These are phyloP conservation scores for Microctonus hyperodae DNA, from an alignment of 2,888 invertebrate genomes.

Conservation along the genomic window DNA sequence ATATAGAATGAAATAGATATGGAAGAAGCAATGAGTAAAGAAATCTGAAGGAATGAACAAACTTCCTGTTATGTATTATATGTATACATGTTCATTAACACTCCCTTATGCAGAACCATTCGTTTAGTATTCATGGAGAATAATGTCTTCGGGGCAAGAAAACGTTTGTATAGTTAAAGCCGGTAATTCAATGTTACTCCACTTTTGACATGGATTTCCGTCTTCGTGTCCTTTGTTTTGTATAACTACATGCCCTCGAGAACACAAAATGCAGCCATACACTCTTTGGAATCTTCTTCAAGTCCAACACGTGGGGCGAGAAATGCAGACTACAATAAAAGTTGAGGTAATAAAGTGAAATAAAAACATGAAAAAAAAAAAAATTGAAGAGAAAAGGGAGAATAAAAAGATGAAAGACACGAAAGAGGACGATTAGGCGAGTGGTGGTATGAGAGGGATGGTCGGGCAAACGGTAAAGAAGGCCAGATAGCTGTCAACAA, in stretches of 20 bases:
- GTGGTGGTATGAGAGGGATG: slow-evolving; percentile 31
- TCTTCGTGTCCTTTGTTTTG: slow-evolving; percentile 2
- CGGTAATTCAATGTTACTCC: slow-evolving; percentile 9
- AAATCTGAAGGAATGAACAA: neutral
- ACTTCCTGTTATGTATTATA: neutral
- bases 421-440: slow-evolving; percentile 28
- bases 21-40: neutral
- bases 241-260: slow-evolving; percentile 1
- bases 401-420: slow-evolving; percentile 22
- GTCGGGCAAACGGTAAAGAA: slow-evolving; percentile 34
- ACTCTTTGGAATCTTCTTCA: slow-evolving; percentile 14
- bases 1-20: neutral
- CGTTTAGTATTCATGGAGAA: slow-evolving; percentile 1
- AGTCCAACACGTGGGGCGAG: slow-evolving; percentile 25
- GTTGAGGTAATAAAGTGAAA: slow-evolving; percentile 14
- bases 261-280: neutral
- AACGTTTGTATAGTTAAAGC: neutral
- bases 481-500: slow-evolving; percentile 54
- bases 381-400: slow-evolving; percentile 4
- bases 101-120: neutral
- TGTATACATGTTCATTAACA: slow-evolving; percentile 5
- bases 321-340: slow-evolving; percentile 20
- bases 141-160: neutral
- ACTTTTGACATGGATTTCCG: slow-evolving; percentile 2
- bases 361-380: neutral